Evolutionary conservation across 2,113 vertebrate species (phyloP).

Genomic region (Centropristis striata): DNA sequence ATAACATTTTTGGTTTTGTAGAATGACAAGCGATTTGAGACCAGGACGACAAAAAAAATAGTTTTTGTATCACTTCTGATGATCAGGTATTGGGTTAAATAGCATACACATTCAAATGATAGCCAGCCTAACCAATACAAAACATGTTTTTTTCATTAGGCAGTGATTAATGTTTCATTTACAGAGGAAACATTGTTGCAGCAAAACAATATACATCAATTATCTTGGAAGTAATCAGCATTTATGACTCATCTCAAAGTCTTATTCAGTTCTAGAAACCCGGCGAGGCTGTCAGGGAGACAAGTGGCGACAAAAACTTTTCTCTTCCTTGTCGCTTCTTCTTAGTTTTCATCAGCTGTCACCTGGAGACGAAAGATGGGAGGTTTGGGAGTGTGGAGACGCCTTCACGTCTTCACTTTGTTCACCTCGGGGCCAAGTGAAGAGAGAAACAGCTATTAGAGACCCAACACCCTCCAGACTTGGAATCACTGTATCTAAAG

Average conservation of each 20-base stretch:
- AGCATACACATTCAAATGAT: neutral
- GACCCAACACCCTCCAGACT: neutral
- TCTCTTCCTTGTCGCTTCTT: neutral
- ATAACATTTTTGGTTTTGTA: too few species aligned
- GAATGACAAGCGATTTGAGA: too few species aligned
- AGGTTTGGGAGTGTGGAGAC: neutral
- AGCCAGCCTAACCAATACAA: neutral
- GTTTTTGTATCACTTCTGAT: neutral
- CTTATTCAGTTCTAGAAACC: neutral
- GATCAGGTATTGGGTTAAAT: too few species aligned
- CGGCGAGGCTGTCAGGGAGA: neutral
- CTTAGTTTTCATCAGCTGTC: constrained; percentile 25
- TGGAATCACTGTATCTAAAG: neutral
- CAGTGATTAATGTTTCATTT: neutral
- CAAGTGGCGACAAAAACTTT: neutral
- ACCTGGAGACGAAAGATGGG: constrained; percentile 2
- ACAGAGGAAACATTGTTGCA: neutral
- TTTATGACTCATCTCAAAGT: neutral
- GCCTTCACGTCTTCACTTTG: neutral
- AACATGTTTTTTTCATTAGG: neutral
- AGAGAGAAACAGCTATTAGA: neutral
- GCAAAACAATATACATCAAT: neutral
- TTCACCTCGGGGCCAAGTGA: neutral
- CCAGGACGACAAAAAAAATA: too few species aligned
- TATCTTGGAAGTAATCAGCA: neutral